phyloP scores from a whole-genome alignment of 2,888 invertebrate genomes.

The Leucoptera coffeella region DNA sequence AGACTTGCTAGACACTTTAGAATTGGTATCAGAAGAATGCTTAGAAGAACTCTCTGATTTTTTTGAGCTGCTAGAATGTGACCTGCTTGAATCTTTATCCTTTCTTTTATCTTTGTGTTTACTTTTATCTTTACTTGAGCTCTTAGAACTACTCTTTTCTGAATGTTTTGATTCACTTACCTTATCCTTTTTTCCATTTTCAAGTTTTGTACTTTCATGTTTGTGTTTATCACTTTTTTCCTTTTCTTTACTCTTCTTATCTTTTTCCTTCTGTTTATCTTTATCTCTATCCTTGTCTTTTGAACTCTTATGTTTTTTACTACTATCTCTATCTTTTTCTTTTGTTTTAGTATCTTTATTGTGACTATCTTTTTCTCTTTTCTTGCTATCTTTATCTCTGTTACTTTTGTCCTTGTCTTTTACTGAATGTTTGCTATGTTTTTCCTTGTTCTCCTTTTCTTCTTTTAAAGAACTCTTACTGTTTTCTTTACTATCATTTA shows the following conservation, averaged over 20 bases:
- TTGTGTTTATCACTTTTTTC: conserved; percentile 15
- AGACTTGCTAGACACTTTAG: neutral
- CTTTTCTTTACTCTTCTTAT: conserved; percentile 10
- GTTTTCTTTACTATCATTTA: too few relatives aligned
- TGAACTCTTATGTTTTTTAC: conserved; percentile 5
- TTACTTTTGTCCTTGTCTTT: conserved; percentile 7
- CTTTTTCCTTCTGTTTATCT: conserved; percentile 11
- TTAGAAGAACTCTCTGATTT: too few relatives aligned
- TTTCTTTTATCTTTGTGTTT: conserved; percentile 15
- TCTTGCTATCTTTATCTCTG: conserved; percentile 9
- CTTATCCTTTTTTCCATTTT: conserved; percentile 13
- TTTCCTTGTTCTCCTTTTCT: too few relatives aligned
- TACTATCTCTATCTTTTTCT: conserved; percentile 8
- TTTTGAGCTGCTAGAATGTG: conserved; percentile 2
- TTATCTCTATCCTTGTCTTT: conserved; percentile 8
- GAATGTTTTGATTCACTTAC: conserved; percentile 13
- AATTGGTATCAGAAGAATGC: too few relatives aligned
- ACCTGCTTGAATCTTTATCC: conserved; percentile 5
- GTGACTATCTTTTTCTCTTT: conserved; percentile 9
- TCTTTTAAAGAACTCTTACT: too few relatives aligned
- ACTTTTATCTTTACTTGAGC: conserved; percentile 22
- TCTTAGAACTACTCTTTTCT: too few relatives aligned
- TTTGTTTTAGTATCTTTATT: conserved; percentile 2
- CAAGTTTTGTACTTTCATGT: conserved; percentile 8
- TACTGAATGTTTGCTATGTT: too few relatives aligned